These are phyloP conservation scores for Eupsittula cactorum DNA, from an alignment of 2,113 vertebrate genomes.

Conservation along the genomic window DNA sequence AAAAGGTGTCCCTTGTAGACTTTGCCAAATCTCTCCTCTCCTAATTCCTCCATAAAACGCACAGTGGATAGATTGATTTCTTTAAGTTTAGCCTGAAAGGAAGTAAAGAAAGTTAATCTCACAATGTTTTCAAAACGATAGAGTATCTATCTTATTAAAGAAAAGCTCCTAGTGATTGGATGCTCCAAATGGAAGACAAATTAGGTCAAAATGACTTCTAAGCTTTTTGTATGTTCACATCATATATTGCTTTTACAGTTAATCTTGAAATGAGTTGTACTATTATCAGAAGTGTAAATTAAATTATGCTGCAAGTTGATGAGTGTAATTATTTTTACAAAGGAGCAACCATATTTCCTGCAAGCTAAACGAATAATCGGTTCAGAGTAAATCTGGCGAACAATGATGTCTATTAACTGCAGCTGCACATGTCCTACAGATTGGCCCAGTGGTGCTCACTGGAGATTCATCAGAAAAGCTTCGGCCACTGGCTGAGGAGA, in stretches of 20 bases:
- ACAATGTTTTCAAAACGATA: background rate
- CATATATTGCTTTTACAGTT: background rate
- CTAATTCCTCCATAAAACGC: constrained; percentile 94
- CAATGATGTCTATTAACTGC: background rate
- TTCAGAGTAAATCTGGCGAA: background rate
- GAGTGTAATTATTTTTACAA: background rate
- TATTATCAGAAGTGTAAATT: background rate
- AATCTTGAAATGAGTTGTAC: background rate
- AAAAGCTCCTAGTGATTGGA: background rate
- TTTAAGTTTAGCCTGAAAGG: constrained; percentile 86
- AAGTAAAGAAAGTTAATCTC: background rate
- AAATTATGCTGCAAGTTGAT: background rate
- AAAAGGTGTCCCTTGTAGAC: constrained; percentile 97
- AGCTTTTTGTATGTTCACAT: background rate
- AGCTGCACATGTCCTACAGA: background rate
- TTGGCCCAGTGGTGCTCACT: background rate
- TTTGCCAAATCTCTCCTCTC: constrained; percentile 95
- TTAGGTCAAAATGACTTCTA: background rate
- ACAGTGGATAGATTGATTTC: constrained; percentile 92
- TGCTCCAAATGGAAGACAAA: background rate
- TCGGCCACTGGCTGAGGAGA: background rate
- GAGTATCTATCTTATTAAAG: background rate
- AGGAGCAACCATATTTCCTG: background rate
- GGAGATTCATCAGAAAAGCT: background rate
- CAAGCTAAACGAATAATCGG: background rate